Conservation (phyloP, 1,140 invertebrate species). For the Zophobas morio region DNA sequence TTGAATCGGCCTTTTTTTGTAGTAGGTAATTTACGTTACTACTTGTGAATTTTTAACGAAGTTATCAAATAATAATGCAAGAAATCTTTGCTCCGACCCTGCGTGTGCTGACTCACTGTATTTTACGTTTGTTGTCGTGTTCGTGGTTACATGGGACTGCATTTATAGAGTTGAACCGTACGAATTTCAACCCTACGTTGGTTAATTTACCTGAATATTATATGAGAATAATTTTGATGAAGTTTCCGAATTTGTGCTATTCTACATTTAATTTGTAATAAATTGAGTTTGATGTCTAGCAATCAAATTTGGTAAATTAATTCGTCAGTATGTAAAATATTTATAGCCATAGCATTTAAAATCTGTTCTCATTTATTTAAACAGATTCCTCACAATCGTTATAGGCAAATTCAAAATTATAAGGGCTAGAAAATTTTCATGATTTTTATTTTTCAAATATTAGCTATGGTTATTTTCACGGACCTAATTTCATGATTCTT, state of each 20-base stretch:
- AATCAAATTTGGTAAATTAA: background rate
- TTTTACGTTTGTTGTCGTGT: background rate
- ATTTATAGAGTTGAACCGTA: constrained; percentile 5
- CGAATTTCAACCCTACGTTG: constrained; percentile 20
- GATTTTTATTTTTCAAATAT: no score
- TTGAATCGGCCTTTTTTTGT: no score
- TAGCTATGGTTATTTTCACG: no score
- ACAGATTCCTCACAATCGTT: no score
- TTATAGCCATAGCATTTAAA: no score
- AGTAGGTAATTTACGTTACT: no score
- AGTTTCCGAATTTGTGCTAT: constrained; percentile 15
- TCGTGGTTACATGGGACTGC: constrained; percentile 5
- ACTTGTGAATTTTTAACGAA: no score
- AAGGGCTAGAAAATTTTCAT: no score
- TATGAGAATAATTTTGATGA: constrained; percentile 24
- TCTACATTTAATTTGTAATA: background rate
- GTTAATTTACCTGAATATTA: constrained; percentile 8
- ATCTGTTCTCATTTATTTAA: no score
- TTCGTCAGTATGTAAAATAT: no score
- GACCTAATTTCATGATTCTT: no score
- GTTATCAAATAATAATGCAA: background rate
- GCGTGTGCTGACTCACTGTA: background rate
- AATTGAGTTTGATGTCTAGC: background rate
- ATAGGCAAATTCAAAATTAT: no score
- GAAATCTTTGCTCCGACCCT: background rate